phyloP scores from a whole-genome alignment of 2,888 invertebrate species.

The Altica lythri region DNA sequence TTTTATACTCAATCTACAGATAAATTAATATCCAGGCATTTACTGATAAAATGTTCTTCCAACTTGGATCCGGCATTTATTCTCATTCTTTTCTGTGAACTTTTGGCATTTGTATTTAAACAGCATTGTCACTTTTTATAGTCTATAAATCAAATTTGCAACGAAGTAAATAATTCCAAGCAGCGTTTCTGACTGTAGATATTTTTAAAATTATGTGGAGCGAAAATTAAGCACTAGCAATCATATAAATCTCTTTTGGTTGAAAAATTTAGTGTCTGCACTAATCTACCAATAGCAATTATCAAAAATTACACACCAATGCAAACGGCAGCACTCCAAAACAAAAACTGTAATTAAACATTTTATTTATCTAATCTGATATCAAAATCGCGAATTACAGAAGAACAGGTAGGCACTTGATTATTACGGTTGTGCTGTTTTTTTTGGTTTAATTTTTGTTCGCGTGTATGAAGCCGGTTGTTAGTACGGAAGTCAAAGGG shows the following conservation, averaged over 20 bases:
- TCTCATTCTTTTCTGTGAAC: slow-evolving; percentile 14
- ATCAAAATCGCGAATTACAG: slow-evolving; percentile 18
- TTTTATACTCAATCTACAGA: too few species aligned
- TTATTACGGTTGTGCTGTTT: slow-evolving; percentile 15
- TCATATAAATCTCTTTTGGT: slow-evolving; percentile 11
- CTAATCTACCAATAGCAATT: slow-evolving; percentile 18
- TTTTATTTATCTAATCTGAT: slow-evolving; percentile 25
- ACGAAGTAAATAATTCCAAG: too few species aligned
- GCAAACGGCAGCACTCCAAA: slow-evolving; percentile 14
- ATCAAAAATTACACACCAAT: slow-evolving; percentile 18
- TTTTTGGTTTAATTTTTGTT: slow-evolving; percentile 9
- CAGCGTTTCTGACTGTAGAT: too few species aligned
- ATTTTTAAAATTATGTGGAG: not conserved
- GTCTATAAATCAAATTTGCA: too few species aligned
- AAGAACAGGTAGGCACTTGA: slow-evolving; percentile 16
- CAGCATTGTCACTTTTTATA: too few species aligned
- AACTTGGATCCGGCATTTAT: slow-evolving; percentile 14
- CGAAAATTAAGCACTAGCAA: not conserved
- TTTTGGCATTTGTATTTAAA: too few species aligned
- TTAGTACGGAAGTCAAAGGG: too few species aligned
- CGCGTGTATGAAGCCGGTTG: not conserved
- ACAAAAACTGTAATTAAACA: slow-evolving; percentile 26
- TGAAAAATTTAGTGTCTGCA: slow-evolving; percentile 10
- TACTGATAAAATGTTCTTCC: too few species aligned
- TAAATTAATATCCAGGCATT: too few species aligned